Base-by-base conservation (phyloP, 2,113 vertebrate genomes). In the Calypte anna region DNA sequence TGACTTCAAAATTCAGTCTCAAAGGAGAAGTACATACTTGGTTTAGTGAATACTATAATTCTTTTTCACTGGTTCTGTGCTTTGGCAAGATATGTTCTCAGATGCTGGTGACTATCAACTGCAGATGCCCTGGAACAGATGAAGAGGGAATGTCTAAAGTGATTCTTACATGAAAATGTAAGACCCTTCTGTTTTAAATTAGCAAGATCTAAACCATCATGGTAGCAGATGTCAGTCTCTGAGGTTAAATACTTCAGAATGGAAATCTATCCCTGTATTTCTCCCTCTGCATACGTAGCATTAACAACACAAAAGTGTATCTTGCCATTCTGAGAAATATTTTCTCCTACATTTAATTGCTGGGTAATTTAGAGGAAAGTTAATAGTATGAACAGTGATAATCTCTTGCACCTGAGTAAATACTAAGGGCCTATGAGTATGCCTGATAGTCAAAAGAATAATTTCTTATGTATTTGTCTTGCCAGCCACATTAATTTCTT, bases 1-100 rank as follows among this genome's bases (percentile, higher is more conserved):
- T 6, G 6, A 82, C 90, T 94, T 95, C 66, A 95, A 93, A 89
- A 93, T 62, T 51, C 14, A 57, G 20, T 85, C 28, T 96, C 59
- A 24, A 85, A 82, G 44, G 43, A 86, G 54, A 94, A 92, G 33
- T 28, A 20, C 55, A 40, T 72, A 57, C n/a, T 57, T 64, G 46
- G 50, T 90, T 91, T 91, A 90, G 63, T 27, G 9, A 9, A 67
- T 88, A 69, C 66, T 77, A 31, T 33, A 77, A 74, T 74, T 62
- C 40, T 70, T 90, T 88, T 46, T 51, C 33, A 88, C 28, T 48
- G 28, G 55, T 91, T 90, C 51, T 90, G 68, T 75, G 15, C 31
- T 94, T 94, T 92, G 85, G n/a, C 54, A 83, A 67, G 24, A 12
- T 31, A 44, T 10, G 30, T 90, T 23, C 33, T 79, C 80, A 59